Evolutionary conservation across 2,888 invertebrate genomes (phyloP).

Genomic region (Sarcophaga rosellei): DNA sequence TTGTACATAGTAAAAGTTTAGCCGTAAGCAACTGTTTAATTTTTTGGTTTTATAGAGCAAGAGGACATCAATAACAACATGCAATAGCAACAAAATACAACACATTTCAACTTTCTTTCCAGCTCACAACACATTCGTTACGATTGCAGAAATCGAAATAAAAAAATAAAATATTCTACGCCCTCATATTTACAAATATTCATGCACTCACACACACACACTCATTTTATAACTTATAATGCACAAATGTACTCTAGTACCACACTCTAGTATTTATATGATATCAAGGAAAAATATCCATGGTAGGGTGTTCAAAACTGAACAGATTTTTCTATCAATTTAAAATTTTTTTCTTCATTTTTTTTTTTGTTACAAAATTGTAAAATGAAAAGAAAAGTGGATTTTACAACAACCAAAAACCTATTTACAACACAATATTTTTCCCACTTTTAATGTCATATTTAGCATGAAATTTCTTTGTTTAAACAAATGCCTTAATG

Average conservation of each 20-base stretch:
- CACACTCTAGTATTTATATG: neutral
- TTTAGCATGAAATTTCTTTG: conserved; percentile 14
- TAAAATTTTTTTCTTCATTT: neutral
- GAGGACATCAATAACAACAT: conserved; percentile 7
- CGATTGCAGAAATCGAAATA: conserved; percentile 61
- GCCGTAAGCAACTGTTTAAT: conserved; percentile 62
- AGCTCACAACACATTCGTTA: conserved; percentile 69
- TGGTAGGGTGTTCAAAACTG: neutral
- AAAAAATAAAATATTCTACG: no score
- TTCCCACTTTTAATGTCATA: conserved; percentile 35
- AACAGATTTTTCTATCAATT: conserved; percentile 15
- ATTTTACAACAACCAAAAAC: conserved; percentile 34
- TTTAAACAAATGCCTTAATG: neutral
- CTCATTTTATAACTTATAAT: neutral
- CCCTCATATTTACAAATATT: neutral
- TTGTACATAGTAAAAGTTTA: conserved; percentile 26
- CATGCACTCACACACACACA: conserved; percentile 39
- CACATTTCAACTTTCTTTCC: conserved; percentile 68
- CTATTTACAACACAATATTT: neutral
- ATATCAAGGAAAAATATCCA: neutral
- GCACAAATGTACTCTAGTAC: neutral
- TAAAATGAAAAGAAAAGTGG: conserved; percentile 3
- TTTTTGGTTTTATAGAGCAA: conserved; percentile 42
- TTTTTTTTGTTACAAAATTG: no score
- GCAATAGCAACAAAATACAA: no score